Percentiles rank a stretch among this genome's conserved stretches.
phyloP scores from a whole-genome alignment of 1,140 invertebrate genomes.

The Mamestra configurata region DNA sequence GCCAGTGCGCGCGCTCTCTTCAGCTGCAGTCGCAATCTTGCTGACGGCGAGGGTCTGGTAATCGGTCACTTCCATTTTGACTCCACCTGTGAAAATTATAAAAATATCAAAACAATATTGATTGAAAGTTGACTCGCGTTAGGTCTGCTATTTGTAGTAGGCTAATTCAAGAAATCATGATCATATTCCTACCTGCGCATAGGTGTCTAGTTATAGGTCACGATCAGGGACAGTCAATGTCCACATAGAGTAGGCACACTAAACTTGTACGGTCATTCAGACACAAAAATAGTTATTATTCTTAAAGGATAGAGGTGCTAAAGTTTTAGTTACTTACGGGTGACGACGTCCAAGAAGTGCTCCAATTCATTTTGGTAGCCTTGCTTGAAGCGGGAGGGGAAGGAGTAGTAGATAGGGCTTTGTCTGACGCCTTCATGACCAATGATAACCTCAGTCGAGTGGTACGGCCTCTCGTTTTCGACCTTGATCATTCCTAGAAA shows the following conservation, averaged over 20 bases:
- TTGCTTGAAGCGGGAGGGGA: constrained; percentile 89
- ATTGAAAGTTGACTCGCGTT: no score
- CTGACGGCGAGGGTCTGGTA: constrained; percentile 88
- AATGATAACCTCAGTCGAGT: constrained; percentile 80
- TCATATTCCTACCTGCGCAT: no score
- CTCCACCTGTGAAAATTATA: constrained; percentile 74
- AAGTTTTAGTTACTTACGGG: constrained; percentile 79
- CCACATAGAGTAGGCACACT: no score
- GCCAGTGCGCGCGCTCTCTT: constrained; percentile 88
- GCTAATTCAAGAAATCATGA: no score
- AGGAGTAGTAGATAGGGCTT: constrained; percentile 90
- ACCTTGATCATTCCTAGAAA: constrained; percentile 88
- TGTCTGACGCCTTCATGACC: constrained; percentile 79
- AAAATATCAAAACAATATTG: no score
- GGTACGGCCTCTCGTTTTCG: constrained; percentile 88
- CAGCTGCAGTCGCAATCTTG: constrained; percentile 89
- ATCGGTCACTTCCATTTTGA: constrained; percentile 76
- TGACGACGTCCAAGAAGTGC: constrained; percentile 90
- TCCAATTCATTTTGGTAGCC: constrained; percentile 90
- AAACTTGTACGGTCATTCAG: no score
- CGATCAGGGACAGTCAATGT: no score
- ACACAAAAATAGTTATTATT: no score
- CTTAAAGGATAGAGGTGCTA: no score
- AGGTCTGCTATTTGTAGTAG: no score
- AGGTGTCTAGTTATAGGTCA: no score